phyloP scores from a whole-genome alignment of 2,113 vertebrate genomes.

The Tapirus terrestris region DNA sequence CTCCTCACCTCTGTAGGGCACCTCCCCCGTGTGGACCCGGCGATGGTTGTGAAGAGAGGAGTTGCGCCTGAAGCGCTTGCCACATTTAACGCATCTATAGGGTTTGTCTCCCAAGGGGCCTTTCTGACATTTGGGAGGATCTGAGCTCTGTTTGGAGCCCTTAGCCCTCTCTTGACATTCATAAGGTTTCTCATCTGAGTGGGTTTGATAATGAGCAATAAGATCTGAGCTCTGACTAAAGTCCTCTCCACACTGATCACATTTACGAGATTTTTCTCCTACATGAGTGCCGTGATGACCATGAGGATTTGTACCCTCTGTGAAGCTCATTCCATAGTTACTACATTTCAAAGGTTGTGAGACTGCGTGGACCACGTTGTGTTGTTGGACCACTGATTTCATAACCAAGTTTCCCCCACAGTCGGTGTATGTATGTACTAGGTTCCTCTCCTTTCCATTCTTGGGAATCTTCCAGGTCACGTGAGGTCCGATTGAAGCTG shows the following conservation, averaged over 20 bases:
- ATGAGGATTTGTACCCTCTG: background rate
- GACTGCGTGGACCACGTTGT: fast-evolving
- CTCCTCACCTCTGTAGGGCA: background rate
- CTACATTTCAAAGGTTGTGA: background rate
- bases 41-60: constrained; percentile 35
- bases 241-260: background rate
- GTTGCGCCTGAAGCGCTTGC: constrained; percentile 2
- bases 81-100: background rate
- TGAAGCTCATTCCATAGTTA: background rate
- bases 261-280: background rate
- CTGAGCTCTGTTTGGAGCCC: background rate
- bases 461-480: background rate
- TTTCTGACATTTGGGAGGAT: background rate
- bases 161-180: background rate
- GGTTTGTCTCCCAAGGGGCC: constrained; percentile 48
- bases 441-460: background rate
- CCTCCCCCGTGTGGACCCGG: background rate
- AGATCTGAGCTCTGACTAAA: background rate
- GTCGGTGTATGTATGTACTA: background rate
- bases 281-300: background rate
- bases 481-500: background rate
- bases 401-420: background rate
- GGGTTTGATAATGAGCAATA: background rate
- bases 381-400: background rate
- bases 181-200: background rate